phyloP scores from a whole-genome alignment of 2,113 vertebrate genomes.

The Alligator sinensis region DNA sequence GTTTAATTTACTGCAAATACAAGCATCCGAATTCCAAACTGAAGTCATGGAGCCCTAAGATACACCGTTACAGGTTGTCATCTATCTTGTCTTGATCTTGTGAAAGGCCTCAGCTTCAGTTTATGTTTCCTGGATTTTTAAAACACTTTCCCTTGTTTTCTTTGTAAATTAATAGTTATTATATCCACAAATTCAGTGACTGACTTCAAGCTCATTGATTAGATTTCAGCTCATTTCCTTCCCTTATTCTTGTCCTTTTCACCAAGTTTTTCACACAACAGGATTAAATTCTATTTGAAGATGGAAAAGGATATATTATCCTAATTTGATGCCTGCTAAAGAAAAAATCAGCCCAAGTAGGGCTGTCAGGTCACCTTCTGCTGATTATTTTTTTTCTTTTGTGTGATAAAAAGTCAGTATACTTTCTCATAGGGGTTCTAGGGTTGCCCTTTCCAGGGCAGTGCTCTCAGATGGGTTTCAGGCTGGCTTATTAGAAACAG shows the following conservation, averaged over 20 bases:
- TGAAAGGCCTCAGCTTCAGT: slow-evolving; percentile 74
- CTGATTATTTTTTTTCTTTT: slow-evolving; percentile 20
- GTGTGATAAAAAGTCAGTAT: slow-evolving; percentile 46
- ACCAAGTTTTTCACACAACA: slow-evolving; percentile 36
- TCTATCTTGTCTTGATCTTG: slow-evolving; percentile 77
- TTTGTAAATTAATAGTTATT: slow-evolving; percentile 33
- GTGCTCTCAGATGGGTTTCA: slow-evolving; percentile 53
- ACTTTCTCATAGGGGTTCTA: slow-evolving; percentile 35
- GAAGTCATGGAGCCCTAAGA: slow-evolving; percentile 78
- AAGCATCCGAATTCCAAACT: slow-evolving; percentile 76
- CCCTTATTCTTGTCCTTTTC: slow-evolving; percentile 8
- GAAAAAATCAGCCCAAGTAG: slow-evolving; percentile 28
- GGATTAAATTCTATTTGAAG: slow-evolving; percentile 33
- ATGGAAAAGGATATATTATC: not conserved
- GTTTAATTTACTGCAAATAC: slow-evolving; percentile 78
- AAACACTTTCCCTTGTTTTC: slow-evolving; percentile 40
- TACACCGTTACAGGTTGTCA: slow-evolving; percentile 77
- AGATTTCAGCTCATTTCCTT: slow-evolving; percentile 39
- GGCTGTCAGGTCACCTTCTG: not conserved
- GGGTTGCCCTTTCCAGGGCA: slow-evolving; percentile 1
- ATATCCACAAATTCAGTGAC: slow-evolving; percentile 6
- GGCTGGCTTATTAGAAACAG: slow-evolving; percentile 81
- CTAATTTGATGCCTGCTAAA: not conserved
- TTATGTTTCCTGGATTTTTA: slow-evolving; percentile 65
- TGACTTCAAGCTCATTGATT: slow-evolving; percentile 30